Conservation (phyloP, 2,888 invertebrate genomes). For the Malacosoma neustria region DNA sequence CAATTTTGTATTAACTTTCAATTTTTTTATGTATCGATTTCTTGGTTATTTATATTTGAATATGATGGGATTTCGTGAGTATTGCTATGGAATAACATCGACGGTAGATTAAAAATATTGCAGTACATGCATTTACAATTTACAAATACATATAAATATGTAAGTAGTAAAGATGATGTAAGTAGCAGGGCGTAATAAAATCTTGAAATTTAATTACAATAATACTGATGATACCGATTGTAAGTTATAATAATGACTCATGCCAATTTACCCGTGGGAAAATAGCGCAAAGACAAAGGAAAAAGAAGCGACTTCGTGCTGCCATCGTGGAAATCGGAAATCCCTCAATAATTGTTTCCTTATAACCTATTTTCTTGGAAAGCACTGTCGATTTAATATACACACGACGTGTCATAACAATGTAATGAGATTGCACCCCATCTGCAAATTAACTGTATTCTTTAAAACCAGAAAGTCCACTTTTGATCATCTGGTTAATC, state of each 20-base stretch:
- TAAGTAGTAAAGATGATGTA: too few relatives aligned
- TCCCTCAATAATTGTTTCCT: conserved; percentile 57
- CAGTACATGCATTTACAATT: too few relatives aligned
- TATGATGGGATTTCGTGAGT: too few relatives aligned
- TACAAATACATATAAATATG: too few relatives aligned
- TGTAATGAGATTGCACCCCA: conserved; percentile 48
- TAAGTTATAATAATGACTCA: conserved; percentile 22
- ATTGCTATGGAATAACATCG: too few relatives aligned
- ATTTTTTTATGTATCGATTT: neutral
- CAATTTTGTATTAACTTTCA: neutral
- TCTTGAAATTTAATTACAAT: too few relatives aligned
- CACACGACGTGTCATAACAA: conserved; percentile 20
- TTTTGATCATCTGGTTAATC: conserved; percentile 47
- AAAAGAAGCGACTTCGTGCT: conserved; percentile 30
- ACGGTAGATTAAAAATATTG: too few relatives aligned
- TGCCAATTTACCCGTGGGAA: conserved; percentile 47
- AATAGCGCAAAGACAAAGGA: conserved; percentile 45
- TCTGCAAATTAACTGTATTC: conserved; percentile 35
- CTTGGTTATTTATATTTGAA: too few relatives aligned
- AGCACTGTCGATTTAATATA: conserved; percentile 13
- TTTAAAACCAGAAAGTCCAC: conserved; percentile 56
- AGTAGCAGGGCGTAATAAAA: too few relatives aligned
- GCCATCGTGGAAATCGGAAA: conserved; percentile 68
- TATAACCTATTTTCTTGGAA: conserved; percentile 52
- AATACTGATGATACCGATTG: too few relatives aligned